Base-by-base conservation (phyloP, 2,888 invertebrate genomes). In the Tanytarsus gracilentus region DNA sequence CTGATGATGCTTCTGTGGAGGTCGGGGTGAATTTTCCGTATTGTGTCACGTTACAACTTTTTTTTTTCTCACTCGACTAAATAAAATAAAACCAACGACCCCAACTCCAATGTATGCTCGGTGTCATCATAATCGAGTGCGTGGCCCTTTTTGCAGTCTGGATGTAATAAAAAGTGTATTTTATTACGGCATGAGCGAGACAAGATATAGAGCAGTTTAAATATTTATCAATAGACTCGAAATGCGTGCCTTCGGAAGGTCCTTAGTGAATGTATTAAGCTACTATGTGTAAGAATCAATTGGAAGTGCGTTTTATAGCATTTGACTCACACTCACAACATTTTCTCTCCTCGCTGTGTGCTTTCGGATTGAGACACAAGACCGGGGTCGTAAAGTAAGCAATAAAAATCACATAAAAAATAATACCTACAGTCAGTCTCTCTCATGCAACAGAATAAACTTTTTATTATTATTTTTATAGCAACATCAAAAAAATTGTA, bases 401-500 rank as follows among this genome's bases (percentile, higher is more conserved):
- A 40, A 56, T 56, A 56, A 56, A 56, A 56, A 56, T 56, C 55
- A 56, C 55, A 56, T 56, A 56, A 56, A 56, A 56, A 56, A 40
- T 56, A 56, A 56, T 40, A 56, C 55, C 53, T 33, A 36, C 53
- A 53, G 36, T 56, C n/a, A n/a, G n/a, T n/a, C n/a, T n/a, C n/a
- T n/a, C 40, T 40, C 55, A 56, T 40, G 55, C 39, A 56, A 56
- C 36, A 56, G 44, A 40, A 16, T 36, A 56, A 56, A 40, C 25
- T 56, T 56, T 56, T 56, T 56, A 56, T 56, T 56, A 56, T 56
- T 56, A 40, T 56, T 56, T 53, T 56, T 56, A 56, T 56, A 40
- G 55, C 27, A 56, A 56, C 55, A 56, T 40, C 55, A 40, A 56
- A 40, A 40, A 44, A 56, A 56, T 27, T 56, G 39, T 53, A 53